These are phyloP conservation scores for Papilio glaucus DNA, from an alignment of 1,140 invertebrate species.

Conservation along the genomic window DNA sequence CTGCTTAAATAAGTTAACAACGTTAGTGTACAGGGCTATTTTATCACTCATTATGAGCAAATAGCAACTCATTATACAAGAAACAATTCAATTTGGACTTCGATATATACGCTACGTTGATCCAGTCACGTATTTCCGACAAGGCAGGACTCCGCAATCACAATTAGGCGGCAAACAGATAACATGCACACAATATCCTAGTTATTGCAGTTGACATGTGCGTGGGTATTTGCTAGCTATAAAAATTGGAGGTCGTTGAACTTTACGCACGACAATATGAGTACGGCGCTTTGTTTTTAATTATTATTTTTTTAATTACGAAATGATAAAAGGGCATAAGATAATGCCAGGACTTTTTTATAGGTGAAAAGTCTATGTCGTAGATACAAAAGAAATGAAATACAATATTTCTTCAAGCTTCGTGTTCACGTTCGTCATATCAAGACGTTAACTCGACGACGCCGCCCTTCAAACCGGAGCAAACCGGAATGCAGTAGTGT, in stretches of 20 bases:
- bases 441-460: too few relatives aligned
- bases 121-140: slow-evolving; percentile 42
- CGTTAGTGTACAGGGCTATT: not conserved
- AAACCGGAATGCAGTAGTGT: too few relatives aligned
- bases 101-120: slow-evolving; percentile 27
- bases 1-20: not conserved
- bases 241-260: slow-evolving; percentile 47
- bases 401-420: too few relatives aligned
- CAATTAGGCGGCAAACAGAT: slow-evolving; percentile 47
- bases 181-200: slow-evolving; percentile 51
- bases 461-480: too few relatives aligned
- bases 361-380: too few relatives aligned
- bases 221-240: slow-evolving; percentile 35
- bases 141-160: slow-evolving; percentile 36
- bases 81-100: slow-evolving; percentile 4
- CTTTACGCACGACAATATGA: slow-evolving; percentile 24
- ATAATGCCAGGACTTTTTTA: too few relatives aligned
- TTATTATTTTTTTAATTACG: too few relatives aligned
- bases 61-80: slow-evolving; percentile 18
- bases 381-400: too few relatives aligned
- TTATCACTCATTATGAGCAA: slow-evolving; percentile 5
- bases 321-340: too few relatives aligned
- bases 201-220: slow-evolving; percentile 42
- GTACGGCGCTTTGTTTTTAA: not conserved
- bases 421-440: too few relatives aligned